Base-by-base conservation (phyloP, 1,140 invertebrate species). In the Theocolax elegans region DNA sequence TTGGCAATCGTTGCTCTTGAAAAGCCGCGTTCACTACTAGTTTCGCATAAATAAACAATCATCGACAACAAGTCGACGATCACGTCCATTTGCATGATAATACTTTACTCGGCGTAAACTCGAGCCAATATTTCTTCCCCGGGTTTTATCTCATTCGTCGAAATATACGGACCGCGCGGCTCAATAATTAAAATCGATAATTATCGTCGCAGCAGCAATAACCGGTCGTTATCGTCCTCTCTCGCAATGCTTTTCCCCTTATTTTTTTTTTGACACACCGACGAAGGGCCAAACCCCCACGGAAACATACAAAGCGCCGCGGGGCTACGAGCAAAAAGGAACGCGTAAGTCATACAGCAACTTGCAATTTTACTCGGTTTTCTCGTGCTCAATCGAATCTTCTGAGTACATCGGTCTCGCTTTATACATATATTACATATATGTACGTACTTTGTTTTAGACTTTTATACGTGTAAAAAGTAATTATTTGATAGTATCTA, bases 181-280 rank as follows among this genome's bases (percentile, higher is more conserved):
- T 64, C 60, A 71, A 71, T 71, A 64, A 71, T 71, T 71, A 71
- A 71, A 71, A 64, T 71, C 53, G 60, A 71, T 71, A 58, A 71
- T 71, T 64, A 64, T 63, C 49, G 46, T 46, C 35, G 38, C 56
- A 4, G 48, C 35, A n/a, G 35, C 59, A 63, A 69, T 63, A 63
- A 69, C 60, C 60, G 53, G 60, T 71, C 60, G 59, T 70, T 70
- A 70, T 70, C 67, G 25, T 46, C 53, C 17, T 29, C 13, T 44
- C 8, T 3, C 17, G 53, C 29, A 10, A 35, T 31, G 31, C 31
- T 29, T 46, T 67, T 60, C 40, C 13, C 21, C 15, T 35, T 59
- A 51, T 35, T 67, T 35, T 25, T 29, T n/a, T 54, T 38, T 54
- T 12, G 15, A 29, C 23, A 29, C 59, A 46, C 6, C 4, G 27